These are phyloP conservation scores for Coreius guichenoti DNA, from an alignment of 2,797 vertebrate genomes.

Conservation along the genomic window DNA sequence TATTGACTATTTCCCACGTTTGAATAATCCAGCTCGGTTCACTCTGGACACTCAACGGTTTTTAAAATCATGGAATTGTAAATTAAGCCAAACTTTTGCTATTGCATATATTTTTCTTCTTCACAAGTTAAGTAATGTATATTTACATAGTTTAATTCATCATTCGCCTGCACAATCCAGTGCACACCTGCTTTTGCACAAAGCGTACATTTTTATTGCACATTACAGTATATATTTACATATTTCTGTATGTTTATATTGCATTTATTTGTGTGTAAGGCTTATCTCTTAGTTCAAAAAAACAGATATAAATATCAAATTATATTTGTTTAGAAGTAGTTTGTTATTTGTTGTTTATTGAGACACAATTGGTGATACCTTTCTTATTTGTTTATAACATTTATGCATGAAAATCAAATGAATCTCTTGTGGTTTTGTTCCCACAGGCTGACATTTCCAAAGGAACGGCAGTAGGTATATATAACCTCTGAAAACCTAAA, in stretches of 20 bases:
- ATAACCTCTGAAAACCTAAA: constrained; percentile 1
- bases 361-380: not conserved
- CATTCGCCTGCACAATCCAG: not conserved
- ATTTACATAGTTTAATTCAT: constrained; percentile 9
- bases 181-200: not conserved
- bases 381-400: not conserved
- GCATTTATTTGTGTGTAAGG: not conserved
- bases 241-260: not conserved
- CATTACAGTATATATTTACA: not conserved
- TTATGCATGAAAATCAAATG: not conserved
- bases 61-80: not conserved
- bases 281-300: not conserved
- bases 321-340: not conserved
- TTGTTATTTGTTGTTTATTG: not conserved
- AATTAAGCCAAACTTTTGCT: not conserved
- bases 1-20: not conserved
- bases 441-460: constrained; percentile 10
- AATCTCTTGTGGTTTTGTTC: not conserved
- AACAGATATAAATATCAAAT: not conserved
- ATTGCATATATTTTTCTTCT: not conserved
- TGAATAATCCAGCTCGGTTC: not conserved
- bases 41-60: not conserved
- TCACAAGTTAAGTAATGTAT: not conserved
- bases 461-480: not conserved
- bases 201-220: not conserved